Percentiles rank a stretch among this genome's conserved stretches.
Conservation (phyloP, 2,113 vertebrate genomes). For the Euleptes europaea region DNA sequence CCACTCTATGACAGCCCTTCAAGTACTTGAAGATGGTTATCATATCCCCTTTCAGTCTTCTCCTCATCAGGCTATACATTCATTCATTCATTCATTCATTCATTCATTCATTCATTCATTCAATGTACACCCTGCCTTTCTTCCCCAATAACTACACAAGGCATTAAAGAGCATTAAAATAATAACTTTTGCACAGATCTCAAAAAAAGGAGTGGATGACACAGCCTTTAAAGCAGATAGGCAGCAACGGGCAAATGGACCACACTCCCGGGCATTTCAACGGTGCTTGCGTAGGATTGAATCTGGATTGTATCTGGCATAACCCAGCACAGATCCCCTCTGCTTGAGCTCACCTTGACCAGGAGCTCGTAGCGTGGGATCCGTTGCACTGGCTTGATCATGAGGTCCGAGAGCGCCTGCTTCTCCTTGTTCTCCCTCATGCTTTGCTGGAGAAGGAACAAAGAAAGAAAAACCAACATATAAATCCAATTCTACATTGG, state of each 20-base stretch:
- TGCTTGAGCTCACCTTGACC: slow-evolving; percentile 84
- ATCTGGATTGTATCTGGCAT: too few relatives aligned
- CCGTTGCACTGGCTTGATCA: slow-evolving; percentile 98
- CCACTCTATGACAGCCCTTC: too few relatives aligned
- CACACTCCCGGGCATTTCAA: neutral
- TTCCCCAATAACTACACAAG: neutral
- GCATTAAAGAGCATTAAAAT: neutral
- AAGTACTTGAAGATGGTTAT: too few relatives aligned
- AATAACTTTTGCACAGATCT: neutral
- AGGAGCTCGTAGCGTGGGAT: slow-evolving; percentile 97
- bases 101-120: neutral
- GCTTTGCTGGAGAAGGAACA: slow-evolving; percentile 84
- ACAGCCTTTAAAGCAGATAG: neutral
- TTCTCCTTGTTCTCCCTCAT: slow-evolving; percentile 99
- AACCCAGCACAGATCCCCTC: fast-evolving
- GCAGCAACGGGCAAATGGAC: fast-evolving
- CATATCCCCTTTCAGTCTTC: too few relatives aligned
- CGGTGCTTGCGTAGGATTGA: fast-evolving
- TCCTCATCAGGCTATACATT: too few relatives aligned
- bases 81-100: neutral
- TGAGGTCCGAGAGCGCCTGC: slow-evolving; percentile 93
- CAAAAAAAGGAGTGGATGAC: neutral
- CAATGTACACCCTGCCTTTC: neutral
- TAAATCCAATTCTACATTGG: neutral
- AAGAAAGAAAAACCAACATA: neutral